These are phyloP conservation scores for Prionailurus viverrinus DNA, from an alignment of 2,113 vertebrate genomes.

Conservation along the genomic window DNA sequence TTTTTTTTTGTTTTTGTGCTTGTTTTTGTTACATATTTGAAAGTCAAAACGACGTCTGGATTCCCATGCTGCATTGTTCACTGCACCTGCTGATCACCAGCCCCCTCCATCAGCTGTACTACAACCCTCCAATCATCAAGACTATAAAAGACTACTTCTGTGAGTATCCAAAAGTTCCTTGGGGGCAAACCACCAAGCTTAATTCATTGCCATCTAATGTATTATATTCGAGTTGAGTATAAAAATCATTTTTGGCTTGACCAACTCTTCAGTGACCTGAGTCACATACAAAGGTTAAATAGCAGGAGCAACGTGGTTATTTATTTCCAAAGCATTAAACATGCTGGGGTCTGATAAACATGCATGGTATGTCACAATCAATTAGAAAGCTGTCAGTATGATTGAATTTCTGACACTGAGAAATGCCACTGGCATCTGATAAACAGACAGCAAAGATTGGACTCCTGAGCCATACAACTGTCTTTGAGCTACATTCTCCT, in stretches of 20 bases:
- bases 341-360: not conserved
- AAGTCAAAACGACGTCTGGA: not conserved
- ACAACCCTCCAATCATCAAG: not conserved
- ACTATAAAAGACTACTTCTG: not conserved
- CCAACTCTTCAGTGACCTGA: not conserved
- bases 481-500: not conserved
- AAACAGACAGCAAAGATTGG: not conserved
- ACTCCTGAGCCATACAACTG: not conserved
- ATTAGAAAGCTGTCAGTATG: not conserved
- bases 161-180: not conserved
- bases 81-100: fast-evolving
- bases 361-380: not conserved
- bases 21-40: not conserved
- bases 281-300: not conserved
- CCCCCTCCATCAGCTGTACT: not conserved
- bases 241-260: not conserved
- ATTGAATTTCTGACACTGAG: not conserved
- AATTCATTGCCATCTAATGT: not conserved
- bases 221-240: not conserved
- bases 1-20: not conserved
- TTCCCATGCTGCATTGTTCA: not conserved
- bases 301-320: not conserved
- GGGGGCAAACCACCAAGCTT: not conserved
- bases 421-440: not conserved
- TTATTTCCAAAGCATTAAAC: slow-evolving; percentile 33